Percentiles rank a stretch among this genome's conserved stretches.
Conservation (phyloP, 2,797 vertebrate genomes). For the Sardinella longiceps region DNA sequence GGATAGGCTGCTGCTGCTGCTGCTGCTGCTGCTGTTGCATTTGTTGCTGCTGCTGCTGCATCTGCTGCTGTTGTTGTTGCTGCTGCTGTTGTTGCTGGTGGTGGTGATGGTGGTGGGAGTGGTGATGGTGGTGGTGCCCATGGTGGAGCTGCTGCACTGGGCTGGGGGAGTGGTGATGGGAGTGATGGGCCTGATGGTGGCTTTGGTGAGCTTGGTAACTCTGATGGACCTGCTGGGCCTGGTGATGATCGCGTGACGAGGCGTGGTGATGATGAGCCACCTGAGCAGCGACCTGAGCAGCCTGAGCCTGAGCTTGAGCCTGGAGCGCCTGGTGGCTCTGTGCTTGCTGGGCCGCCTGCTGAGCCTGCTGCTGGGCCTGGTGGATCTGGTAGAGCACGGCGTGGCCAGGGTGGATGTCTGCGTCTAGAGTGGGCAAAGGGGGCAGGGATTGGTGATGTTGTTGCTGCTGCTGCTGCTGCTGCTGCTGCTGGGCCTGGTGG, state of each 20-base stretch:
- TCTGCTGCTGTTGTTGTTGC: too few species aligned
- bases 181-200: conserved; percentile 34
- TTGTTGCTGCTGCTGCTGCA: too few species aligned
- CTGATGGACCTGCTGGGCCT: conserved; percentile 60
- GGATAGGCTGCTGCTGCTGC: not conserved
- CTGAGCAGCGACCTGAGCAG: conserved; percentile 53
- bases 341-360: conserved; percentile 64
- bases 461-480: conserved; percentile 76
- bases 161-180: conserved; percentile 57
- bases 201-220: conserved; percentile 55
- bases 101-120: conserved; percentile 67
- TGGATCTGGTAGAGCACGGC: conserved; percentile 65
- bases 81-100: conserved; percentile 35
- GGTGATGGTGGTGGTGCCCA: conserved; percentile 64
- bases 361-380: conserved; percentile 63
- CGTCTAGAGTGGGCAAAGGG: conserved; percentile 70
- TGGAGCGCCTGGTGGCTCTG: conserved; percentile 66
- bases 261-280: too few species aligned
- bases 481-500: conserved; percentile 68
- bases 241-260: conserved; percentile 57
- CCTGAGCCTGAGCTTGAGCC: conserved; percentile 52
- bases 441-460: conserved; percentile 78
- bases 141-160: conserved; percentile 53
- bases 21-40: too few species aligned
- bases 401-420: conserved; percentile 62